Evolutionary conservation across 2,888 invertebrate species (phyloP), one percentile per base, ranked within the genome.

Genomic region (Luperina nickerlii): DNA sequence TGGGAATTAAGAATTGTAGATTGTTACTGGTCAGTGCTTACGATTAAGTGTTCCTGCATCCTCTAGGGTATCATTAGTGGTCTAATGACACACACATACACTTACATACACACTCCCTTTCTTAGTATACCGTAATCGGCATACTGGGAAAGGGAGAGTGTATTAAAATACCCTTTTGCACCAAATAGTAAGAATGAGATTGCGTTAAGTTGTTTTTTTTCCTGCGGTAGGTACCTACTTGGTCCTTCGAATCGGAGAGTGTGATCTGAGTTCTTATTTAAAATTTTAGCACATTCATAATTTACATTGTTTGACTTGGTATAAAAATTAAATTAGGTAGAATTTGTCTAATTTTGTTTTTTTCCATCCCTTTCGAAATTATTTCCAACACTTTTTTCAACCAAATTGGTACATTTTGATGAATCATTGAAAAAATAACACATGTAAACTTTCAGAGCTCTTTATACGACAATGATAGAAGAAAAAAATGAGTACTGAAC

Each of bases 1-100:
- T 24, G 74, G 62, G 74, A 77, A 78, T 77, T 74, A 68, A 78
- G 82, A 78, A 77, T 77, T 76, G 76, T 81, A 66, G 80, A 70
- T 74, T 71, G 60, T 81, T n/a, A 73, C 71, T 74, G 66, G 73
- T 48, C 76, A 76, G 76, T 51, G 48, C 27, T 72, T 51, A 65
- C 67, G 79, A 82, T 79, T 70, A 79, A 83, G 65, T 60, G 60
- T 62, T 70, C 20, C 51, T 60, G 11, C 27, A 60, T 62, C 18
- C 82, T 57, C 79, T 65, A 20, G 60, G 54, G 83, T 73, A 60
- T 70, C 83, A 66, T 82, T 82, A 82, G 83, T 65, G 83, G 73
- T 73, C 73, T 32, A 32, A 32, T 32, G 32, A 32, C 32, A 32
- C 32, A 32, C 32, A 32, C 32, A 32, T 32, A 32, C 32, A 32